Evolutionary conservation across 2,113 vertebrate genomes (phyloP), one percentile per base, ranked within the genome.

Genomic region (Perognathus longimembris): DNA sequence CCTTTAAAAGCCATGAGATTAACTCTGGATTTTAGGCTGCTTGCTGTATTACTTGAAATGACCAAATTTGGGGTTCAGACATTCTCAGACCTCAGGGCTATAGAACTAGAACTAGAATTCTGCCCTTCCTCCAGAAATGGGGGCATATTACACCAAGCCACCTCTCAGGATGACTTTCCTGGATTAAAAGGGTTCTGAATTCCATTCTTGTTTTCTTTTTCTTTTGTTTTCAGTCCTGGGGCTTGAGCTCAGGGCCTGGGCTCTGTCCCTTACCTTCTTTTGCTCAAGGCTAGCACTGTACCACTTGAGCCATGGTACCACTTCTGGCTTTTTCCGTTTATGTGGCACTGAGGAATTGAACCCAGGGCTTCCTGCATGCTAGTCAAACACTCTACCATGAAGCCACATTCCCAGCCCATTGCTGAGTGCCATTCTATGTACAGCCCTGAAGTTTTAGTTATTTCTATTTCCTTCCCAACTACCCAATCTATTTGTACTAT

Each of bases 1-100:
- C 74, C 85, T 30, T 96, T 92, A 70, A 90, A 95, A 93, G 74
- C 69, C 81, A 76, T 89, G 77, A 64, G 34, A 63, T 63, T 63
- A 63, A 64, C 6, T 17, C 34, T 14, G 10, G 10, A 73, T 57
- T 24, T 50, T 66, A 61, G 92, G 32, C 87, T 61, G 40, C 40
- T 86, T 85, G 32, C 54, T 74, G 32, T 61, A 90, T 50, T 64
- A 75, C 40, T 86, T 75, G 54, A 91, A 87, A 64, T 61, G 36
- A 64, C 18, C 45, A 38, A n/a, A 77, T 77, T 67, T 87, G 73
- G 21, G 86, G 84, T 87, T 88, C 73, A 84, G 38, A 69, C 36
- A 40, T 76, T 54, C 10, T 69, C 79, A 67, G 7, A 20, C 7
- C 32, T 91, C 38, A 64, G 71, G 87, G 77, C 69, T 7, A 5